Conservation (phyloP, 2,888 invertebrate genomes). For the Drosophila picticornis region DNA sequence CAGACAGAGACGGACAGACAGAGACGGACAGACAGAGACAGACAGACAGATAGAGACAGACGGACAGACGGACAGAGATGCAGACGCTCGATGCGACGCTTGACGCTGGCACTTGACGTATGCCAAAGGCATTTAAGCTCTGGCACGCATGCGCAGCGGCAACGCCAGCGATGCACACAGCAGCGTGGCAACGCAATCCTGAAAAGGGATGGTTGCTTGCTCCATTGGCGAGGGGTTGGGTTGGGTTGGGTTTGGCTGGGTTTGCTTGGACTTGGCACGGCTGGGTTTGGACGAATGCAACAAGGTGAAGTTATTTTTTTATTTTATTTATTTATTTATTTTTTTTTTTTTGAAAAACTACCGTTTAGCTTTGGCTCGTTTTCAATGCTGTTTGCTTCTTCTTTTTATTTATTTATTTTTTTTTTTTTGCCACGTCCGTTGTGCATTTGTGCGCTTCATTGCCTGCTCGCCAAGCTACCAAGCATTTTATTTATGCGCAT, state of each 20-base stretch:
- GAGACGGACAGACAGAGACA: not conserved
- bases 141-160: conserved; percentile 63
- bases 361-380: conserved; percentile 60
- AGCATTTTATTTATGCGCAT: conserved; percentile 74
- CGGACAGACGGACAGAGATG: conserved; percentile 12
- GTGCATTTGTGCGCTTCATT: conserved; percentile 37
- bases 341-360: conserved; percentile 51
- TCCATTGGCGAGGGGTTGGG: conserved; percentile 14
- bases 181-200: conserved; percentile 41
- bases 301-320: conserved; percentile 33
- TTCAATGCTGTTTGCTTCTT: conserved; percentile 30
- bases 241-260: not conserved
- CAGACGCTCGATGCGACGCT: conserved; percentile 28
- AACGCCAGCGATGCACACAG: conserved; percentile 27
- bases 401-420: conserved; percentile 9
- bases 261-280: not conserved
- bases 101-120: conserved; percentile 69
- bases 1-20: not conserved
- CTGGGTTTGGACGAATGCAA: not conserved
- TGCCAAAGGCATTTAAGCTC: conserved; percentile 73
- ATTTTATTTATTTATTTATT: not conserved
- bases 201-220: conserved; percentile 41
- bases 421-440: conserved; percentile 39
- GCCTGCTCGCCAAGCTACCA: conserved; percentile 24
- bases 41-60: not conserved